Conservation (phyloP, 2,888 invertebrate genomes). For the Julus scandinavius region DNA sequence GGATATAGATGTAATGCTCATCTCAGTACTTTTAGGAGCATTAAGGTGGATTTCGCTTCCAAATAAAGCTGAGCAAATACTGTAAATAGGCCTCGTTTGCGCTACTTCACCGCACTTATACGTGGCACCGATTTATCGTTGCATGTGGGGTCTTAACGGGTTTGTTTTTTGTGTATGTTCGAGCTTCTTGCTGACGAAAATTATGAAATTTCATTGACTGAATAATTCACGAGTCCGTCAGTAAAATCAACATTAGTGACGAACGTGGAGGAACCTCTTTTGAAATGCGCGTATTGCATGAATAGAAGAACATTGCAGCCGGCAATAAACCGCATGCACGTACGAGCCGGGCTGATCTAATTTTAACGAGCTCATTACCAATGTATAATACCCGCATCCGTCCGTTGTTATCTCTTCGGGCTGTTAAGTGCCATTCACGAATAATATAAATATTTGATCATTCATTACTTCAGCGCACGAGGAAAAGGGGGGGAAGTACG, state of each 20-base stretch:
- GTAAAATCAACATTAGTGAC: slow-evolving; percentile 17
- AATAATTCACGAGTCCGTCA: slow-evolving; percentile 30
- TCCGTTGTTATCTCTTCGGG: slow-evolving; percentile 39
- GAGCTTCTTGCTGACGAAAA: neutral
- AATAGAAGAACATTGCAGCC: neutral
- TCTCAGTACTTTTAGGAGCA: neutral
- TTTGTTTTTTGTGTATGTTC: neutral
- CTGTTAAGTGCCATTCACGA: slow-evolving; percentile 24
- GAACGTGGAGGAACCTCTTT: neutral
- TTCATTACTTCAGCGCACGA: slow-evolving; percentile 25
- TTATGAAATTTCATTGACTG: neutral
- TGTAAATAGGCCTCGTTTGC: neutral
- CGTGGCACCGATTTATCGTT: neutral
- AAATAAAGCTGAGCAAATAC: slow-evolving; percentile 23
- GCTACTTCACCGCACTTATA: neutral
- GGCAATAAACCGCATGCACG: neutral
- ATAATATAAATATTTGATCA: slow-evolving; percentile 42
- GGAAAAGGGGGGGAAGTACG: neutral
- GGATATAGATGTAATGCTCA: neutral
- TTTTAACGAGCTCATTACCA: slow-evolving; percentile 42
- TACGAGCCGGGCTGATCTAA: slow-evolving; percentile 4
- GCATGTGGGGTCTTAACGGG: neutral
- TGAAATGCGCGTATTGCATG: neutral
- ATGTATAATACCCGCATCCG: slow-evolving; percentile 35
- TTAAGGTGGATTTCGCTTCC: neutral